Base-by-base conservation (phyloP, 1,140 invertebrate species). In the Aphis craccivora region DNA sequence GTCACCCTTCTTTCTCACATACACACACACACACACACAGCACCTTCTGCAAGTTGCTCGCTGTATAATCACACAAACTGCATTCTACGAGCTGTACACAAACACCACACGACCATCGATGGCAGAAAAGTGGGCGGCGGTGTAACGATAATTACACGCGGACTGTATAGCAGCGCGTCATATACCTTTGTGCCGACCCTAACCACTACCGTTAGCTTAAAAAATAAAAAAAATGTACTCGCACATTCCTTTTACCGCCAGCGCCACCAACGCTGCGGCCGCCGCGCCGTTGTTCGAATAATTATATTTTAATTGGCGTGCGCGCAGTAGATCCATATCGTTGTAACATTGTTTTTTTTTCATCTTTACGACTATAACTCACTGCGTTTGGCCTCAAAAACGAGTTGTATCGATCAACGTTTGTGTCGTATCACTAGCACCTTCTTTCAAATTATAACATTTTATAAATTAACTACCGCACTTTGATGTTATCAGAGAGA, bases 261-360 rank as follows among this genome's bases (percentile, higher is more conserved):
- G 11, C 37, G 2, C 22, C 20, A n/a, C 60, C 14, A 23, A 53
- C 22, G 22, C 51, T 22, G 22, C 51, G 5, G 51, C 51, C 53
- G 53, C 53, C 6, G 5, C 6, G 20, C 53, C n/a, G 60, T n/a
- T n/a, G 60, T 18, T 40, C 40, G 83, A 83, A 83, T 40, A 83
- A 83, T 83, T 83, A 83, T 83, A 83, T 83, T 83, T 83, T 83
- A 83, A 83, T 83, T 83, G 35, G 35, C 22, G 35, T 83, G 37
- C 81, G 22, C 18, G 37, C 81, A 22, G 35, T 83, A 83, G 81
- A 83, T 83, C 22, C 35, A 20, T 83, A 83, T 40, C 81, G 81
- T 83, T 2, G 35, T 23, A 83, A 40, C 37, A 40, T 83, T 11
- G 35, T 83, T 76, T 76, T 18, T 67, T n/a, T 76, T 76, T 6